Conservation (phyloP, 35 echinoderm and acorn worm genomes). For the Anneissia japonica region DNA sequence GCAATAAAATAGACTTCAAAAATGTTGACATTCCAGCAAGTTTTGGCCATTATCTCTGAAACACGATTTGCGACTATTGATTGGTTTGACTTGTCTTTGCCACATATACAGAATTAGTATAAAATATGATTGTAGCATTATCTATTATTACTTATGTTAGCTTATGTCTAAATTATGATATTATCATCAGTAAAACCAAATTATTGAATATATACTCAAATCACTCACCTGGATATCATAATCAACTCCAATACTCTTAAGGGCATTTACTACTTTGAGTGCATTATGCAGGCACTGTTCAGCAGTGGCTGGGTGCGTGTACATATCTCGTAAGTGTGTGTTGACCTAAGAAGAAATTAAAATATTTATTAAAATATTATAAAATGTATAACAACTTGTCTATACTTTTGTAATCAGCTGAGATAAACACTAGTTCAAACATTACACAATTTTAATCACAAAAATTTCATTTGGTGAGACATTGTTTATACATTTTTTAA, state of each 20-base stretch:
- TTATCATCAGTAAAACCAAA: too few relatives aligned
- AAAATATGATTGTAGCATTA: too few relatives aligned
- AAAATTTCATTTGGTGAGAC: background rate
- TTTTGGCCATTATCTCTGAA: too few relatives aligned
- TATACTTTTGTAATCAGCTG: background rate
- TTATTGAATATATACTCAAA: too few relatives aligned
- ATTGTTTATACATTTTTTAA: too few relatives aligned
- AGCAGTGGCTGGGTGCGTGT: conserved; percentile 87
- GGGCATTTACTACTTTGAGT: conserved; percentile 83
- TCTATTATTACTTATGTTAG: too few relatives aligned
- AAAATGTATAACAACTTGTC: background rate
- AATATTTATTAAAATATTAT: background rate
- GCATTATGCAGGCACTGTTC: conserved; percentile 98
- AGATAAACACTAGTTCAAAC: background rate
- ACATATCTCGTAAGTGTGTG: conserved; percentile 82
- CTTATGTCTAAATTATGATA: too few relatives aligned
- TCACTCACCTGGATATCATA: conserved; percentile 89
- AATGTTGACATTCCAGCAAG: too few relatives aligned
- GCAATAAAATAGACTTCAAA: too few relatives aligned
- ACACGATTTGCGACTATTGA: too few relatives aligned
- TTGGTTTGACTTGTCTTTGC: too few relatives aligned
- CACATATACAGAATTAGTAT: too few relatives aligned
- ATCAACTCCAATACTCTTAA: conserved; percentile 79
- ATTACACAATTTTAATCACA: background rate
- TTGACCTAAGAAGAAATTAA: conserved; percentile 31